phyloP scores from a whole-genome alignment of 37 sponge, comb jelly and placozoan species.

The Geodia barretti region DNA sequence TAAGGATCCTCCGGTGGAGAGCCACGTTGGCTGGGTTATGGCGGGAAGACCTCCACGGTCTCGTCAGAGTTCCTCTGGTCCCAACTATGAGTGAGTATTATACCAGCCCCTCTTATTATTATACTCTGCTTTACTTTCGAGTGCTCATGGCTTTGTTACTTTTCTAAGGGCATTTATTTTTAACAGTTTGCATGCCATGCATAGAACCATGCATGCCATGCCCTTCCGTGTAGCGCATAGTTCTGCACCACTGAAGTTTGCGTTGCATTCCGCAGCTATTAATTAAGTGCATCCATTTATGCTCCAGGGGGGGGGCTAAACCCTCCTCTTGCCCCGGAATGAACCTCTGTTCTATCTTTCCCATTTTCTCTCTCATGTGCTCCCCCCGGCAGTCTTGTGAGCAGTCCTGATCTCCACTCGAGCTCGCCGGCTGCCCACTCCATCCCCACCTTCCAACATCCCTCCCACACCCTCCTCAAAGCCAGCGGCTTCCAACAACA shows the following conservation, averaged over 20 bases:
- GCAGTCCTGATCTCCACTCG: constrained; percentile 29
- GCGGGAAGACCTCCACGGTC: constrained; percentile 20
- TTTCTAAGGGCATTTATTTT: too few species aligned
- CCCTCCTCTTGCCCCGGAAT: not conserved
- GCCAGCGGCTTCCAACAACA: constrained; percentile 98
- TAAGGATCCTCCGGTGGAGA: constrained; percentile 91
- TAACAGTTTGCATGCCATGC: too few species aligned
- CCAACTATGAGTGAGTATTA: constrained; percentile 3
- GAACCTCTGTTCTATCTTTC: too few species aligned
- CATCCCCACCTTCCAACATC: constrained; percentile 97
- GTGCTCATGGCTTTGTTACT: too few species aligned
- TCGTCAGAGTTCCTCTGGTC: not conserved
- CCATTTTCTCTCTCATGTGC: too few species aligned
- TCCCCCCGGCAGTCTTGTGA: not conserved
- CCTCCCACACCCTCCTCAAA: constrained; percentile 95
- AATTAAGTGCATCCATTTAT: too few species aligned
- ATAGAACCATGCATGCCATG: too few species aligned
- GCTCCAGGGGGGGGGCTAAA: too few species aligned
- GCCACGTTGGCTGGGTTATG: constrained; percentile 97
- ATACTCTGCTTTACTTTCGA: not conserved
- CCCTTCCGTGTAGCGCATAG: too few species aligned
- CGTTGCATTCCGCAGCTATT: too few species aligned
- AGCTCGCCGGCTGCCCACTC: constrained; percentile 81
- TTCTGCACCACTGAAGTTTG: too few species aligned
- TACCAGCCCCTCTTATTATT: not conserved